Evolutionary conservation across 2,888 invertebrate genomes (phyloP), one percentile per base, ranked within the genome.

Genomic region (Ceriagrion tenellum): DNA sequence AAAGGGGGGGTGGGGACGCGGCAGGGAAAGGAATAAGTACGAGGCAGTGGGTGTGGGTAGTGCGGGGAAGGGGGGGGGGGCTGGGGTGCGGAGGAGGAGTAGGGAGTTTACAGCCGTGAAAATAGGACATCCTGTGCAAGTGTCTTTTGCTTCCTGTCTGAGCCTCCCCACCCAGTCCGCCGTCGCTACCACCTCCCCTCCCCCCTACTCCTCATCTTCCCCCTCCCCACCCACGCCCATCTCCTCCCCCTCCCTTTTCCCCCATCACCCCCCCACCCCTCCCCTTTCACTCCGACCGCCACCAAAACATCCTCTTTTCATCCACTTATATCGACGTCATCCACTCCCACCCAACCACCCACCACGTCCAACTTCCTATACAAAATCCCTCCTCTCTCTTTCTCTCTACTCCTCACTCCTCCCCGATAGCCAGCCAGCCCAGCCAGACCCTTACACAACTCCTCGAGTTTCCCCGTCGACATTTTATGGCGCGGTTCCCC

Each of bases 91-190:
- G 55, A 16, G 63, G 93, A 91, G 69, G 93, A 40, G 69, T 47
- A 74, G 93, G 69, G 93, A 74, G 93, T 93, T 69, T 93, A 93
- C 40, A 74, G 93, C 93, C 69, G 93, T 93, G 93, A 93, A 93
- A 93, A 93, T 93, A 93, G 93, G 93, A 93, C 93, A 93, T 93
- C 93, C 93, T 93, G 93, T 93, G 69, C 69, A 74, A 93, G 93
- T 93, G 93, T 93, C 93, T 63, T 93, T 93, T 93, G 93, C 93
- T 93, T 93, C 93, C 93, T 93, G 93, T 93, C 93, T 93, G 69
- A 63, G 63, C 26, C 69, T 13, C 74, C 47, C 69, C 59, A 16
- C 23, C 91, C 63, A 63, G 63, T 40, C 47, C 18, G 59, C 23
- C 30, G 13, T n/a, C 30, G 0, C 56, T 63, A 10, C 30, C 40